phyloP scores from a whole-genome alignment of 2,113 vertebrate genomes.

The Chitala chitala region DNA sequence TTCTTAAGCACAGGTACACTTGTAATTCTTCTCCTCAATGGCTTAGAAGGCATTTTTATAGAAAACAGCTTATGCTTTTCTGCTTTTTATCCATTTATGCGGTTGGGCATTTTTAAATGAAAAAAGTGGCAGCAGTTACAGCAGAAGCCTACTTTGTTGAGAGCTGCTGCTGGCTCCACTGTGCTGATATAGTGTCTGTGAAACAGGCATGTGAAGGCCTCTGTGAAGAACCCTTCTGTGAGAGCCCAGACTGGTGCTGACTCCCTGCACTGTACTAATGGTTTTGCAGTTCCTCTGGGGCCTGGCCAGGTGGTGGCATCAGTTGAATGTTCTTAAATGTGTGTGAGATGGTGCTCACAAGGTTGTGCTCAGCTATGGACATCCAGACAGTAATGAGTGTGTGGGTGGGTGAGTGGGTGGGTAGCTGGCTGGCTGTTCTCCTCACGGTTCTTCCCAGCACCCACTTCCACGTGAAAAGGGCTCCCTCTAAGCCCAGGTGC shows the following conservation, averaged over 20 bases:
- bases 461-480: constrained; percentile 52
- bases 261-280: too few species aligned
- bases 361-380: background rate
- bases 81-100: background rate
- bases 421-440: constrained; percentile 46
- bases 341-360: background rate
- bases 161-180: too few species aligned
- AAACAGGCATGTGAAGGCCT: background rate
- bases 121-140: too few species aligned
- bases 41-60: background rate
- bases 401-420: too few species aligned
- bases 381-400: too few species aligned
- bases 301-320: too few species aligned
- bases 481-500: constrained; percentile 50
- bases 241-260: too few species aligned
- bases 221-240: too few species aligned
- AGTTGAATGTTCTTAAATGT: too few species aligned
- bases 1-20: background rate
- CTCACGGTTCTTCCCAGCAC: constrained; percentile 35
- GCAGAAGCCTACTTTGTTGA: too few species aligned
- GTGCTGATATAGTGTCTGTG: background rate
- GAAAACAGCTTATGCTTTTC: background rate
- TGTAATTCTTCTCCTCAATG: background rate
- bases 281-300: too few species aligned
- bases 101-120: background rate